Conservation (phyloP, 1,140 invertebrate genomes). For the Scaptomyza pallida region DNA sequence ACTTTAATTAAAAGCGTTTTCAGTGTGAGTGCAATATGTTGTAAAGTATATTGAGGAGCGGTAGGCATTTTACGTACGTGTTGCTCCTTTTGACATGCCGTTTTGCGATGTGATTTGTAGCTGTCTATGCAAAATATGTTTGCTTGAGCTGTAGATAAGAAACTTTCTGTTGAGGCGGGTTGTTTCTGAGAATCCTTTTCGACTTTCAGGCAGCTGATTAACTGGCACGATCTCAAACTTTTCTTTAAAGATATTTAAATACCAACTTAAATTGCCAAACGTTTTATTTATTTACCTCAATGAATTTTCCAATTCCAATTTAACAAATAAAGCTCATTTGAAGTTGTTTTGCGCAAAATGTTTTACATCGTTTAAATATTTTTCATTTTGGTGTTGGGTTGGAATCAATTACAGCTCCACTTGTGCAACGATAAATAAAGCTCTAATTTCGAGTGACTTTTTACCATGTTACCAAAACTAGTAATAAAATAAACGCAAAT, state of each 20-base stretch:
- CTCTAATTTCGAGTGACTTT: conserved; percentile 23
- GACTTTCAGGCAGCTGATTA: background rate
- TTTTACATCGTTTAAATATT: conserved; percentile 15
- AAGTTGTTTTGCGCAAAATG: conserved; percentile 1
- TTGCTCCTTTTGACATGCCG: conserved; percentile 48
- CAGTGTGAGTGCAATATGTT: conserved; percentile 68
- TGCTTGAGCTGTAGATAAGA: conserved; percentile 24
- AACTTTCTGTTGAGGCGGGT: conserved; percentile 21
- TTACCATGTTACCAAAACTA: background rate
- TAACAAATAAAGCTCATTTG: background rate
- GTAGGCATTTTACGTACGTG: conserved; percentile 50
- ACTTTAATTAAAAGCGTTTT: conserved; percentile 76
- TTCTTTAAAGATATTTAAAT: background rate
- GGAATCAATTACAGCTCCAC: conserved; percentile 26
- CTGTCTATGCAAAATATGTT: conserved; percentile 31
- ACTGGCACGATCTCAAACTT: background rate
- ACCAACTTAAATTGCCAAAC: background rate
- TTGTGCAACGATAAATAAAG: conserved; percentile 25
- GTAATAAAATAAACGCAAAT: conserved; percentile 7
- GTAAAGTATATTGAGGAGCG: conserved; percentile 72
- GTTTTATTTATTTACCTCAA: background rate
- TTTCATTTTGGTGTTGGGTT: conserved; percentile 1
- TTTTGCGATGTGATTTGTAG: conserved; percentile 55
- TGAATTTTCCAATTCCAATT: no score
- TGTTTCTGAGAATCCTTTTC: background rate